phyloP scores from a whole-genome alignment of 1,140 invertebrate species.

The Dreissena polymorpha region DNA sequence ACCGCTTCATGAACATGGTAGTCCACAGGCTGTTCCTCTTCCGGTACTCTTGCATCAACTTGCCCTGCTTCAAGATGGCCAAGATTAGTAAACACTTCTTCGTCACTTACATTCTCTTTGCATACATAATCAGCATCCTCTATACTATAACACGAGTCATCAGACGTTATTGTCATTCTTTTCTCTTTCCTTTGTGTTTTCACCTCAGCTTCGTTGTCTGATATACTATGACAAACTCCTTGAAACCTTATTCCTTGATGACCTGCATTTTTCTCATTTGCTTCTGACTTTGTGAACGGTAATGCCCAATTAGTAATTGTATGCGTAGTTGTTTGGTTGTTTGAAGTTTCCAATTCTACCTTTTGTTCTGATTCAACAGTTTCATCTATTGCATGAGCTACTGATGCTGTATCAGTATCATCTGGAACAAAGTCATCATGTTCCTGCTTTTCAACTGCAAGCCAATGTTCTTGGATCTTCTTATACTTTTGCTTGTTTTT shows the following conservation, averaged over 20 bases:
- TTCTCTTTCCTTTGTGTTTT: not conserved
- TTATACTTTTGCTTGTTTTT: slow-evolving; percentile 24
- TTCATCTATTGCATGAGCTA: not conserved
- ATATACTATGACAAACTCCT: slow-evolving; percentile 24
- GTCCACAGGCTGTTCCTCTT: not conserved
- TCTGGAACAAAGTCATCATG: slow-evolving; percentile 43
- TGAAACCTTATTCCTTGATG: not conserved
- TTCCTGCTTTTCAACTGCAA: slow-evolving; percentile 47
- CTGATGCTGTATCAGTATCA: slow-evolving; percentile 28
- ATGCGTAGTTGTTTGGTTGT: no score
- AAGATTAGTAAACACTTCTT: no score
- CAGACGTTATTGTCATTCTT: slow-evolving; percentile 5
- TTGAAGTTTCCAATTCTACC: no score
- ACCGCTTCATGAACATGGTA: slow-evolving; percentile 13
- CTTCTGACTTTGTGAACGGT: no score
- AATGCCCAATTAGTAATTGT: no score
- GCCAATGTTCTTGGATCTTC: slow-evolving; percentile 39
- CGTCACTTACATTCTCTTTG: not conserved
- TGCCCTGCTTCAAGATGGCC: no score
- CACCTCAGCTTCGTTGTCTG: slow-evolving; percentile 11
- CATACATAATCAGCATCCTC: not conserved
- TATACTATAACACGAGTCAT: slow-evolving; percentile 24
- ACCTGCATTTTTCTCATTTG: not conserved
- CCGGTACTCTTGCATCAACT: not conserved
- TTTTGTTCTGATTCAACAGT: not conserved